These are phyloP conservation scores for Eulemur coronatus DNA, from an alignment of 2,797 vertebrate species.

Conservation along the genomic window DNA sequence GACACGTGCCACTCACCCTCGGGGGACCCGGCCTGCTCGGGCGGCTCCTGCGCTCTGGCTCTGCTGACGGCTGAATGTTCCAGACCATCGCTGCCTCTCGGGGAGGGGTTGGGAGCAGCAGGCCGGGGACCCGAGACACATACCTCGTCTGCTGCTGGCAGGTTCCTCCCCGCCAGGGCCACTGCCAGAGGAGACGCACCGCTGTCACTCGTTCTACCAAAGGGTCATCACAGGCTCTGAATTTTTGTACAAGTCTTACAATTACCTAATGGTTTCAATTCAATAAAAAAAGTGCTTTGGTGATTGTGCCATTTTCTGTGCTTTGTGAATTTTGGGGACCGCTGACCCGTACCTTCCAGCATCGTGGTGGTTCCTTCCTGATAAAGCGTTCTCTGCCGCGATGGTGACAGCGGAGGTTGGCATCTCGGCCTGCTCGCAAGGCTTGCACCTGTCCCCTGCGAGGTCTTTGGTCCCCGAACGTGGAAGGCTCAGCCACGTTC, in stretches of 20 bases:
- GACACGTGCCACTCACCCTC: rapidly evolving
- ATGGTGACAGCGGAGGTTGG: rapidly evolving
- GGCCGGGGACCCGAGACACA: not conserved
- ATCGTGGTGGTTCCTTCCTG: not conserved
- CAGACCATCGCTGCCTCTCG: not conserved
- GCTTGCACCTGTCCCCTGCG: not conserved
- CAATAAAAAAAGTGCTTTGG: conserved; percentile 53
- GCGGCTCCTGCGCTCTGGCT: not conserved
- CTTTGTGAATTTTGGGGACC: too few relatives aligned
- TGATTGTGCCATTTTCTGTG: not conserved
- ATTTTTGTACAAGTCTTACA: conserved; percentile 80
- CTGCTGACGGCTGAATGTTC: not conserved
- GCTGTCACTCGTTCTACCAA: not conserved
- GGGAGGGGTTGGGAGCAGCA: not conserved
- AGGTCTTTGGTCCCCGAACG: not conserved
- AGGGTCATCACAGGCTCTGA: conserved; percentile 42
- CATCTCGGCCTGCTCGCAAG: too few relatives aligned
- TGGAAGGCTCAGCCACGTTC: not conserved
- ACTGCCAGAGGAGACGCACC: not conserved
- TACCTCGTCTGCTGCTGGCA: not conserved
- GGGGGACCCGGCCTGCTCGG: not conserved
- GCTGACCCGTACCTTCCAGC: not conserved
- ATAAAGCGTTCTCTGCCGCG: not conserved
- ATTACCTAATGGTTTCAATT: conserved; percentile 74
- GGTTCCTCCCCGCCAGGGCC: not conserved